phyloP scores from a whole-genome alignment of 2,113 vertebrate genomes.

The Podarcis cretensis region DNA sequence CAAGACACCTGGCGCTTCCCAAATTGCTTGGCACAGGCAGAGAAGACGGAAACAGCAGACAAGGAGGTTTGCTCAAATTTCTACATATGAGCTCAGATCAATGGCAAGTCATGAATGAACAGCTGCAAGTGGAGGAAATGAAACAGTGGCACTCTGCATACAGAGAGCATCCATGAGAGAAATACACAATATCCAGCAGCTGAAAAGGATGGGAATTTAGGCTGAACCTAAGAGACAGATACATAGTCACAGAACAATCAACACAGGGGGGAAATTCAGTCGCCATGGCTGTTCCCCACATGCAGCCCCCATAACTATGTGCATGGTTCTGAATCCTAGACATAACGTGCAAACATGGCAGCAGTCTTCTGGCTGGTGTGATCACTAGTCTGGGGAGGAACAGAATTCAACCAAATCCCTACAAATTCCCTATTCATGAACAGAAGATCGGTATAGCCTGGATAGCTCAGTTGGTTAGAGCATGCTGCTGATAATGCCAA shows the following conservation, averaged over 20 bases:
- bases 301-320: not conserved
- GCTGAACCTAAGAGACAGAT: not conserved
- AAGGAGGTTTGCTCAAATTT: not conserved
- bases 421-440: not conserved
- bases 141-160: conserved; percentile 6
- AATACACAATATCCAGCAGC: not conserved
- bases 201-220: not conserved
- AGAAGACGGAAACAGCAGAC: not conserved
- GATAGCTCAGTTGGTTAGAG: no score
- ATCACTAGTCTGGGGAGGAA: not conserved
- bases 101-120: conserved; percentile 31
- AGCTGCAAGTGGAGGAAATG: conserved; percentile 19
- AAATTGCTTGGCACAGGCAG: not conserved
- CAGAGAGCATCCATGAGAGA: not conserved
- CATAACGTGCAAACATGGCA: not conserved
- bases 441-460: not conserved
- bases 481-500: no score
- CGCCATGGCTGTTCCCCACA: not conserved
- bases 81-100: not conserved
- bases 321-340: not conserved
- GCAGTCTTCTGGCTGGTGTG: not conserved
- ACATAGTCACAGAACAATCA: not conserved
- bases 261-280: not conserved
- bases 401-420: not conserved
- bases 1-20: conserved; percentile 3